These are phyloP conservation scores for Trichoplusia ni DNA, from an alignment of 1,140 invertebrate species.

Conservation along the genomic window DNA sequence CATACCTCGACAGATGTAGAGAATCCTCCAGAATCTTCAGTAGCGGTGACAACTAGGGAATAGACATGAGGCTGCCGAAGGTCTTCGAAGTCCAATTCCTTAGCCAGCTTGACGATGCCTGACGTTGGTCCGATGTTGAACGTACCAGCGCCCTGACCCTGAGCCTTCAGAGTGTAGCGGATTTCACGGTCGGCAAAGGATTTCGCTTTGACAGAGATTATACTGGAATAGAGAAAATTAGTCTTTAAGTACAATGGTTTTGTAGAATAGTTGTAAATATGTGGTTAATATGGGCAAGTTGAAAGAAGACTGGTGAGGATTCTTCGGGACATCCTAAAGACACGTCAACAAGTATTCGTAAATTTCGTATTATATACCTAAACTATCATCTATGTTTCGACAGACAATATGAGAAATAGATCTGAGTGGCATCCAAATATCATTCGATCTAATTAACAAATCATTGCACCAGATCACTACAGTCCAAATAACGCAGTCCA, in stretches of 20 bases:
- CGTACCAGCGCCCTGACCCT: slow-evolving; percentile 96
- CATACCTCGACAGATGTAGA: slow-evolving; percentile 95
- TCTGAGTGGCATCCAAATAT: too few relatives aligned
- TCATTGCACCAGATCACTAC: neutral
- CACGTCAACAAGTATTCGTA: too few relatives aligned
- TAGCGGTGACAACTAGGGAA: slow-evolving; percentile 94
- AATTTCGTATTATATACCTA: too few relatives aligned
- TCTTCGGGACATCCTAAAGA: too few relatives aligned
- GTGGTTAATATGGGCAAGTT: neutral
- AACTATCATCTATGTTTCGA: too few relatives aligned
- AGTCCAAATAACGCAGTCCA: neutral
- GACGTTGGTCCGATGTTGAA: slow-evolving; percentile 97
- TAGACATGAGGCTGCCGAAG: slow-evolving; percentile 96
- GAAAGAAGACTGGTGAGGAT: too few relatives aligned
- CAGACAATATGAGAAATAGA: too few relatives aligned
- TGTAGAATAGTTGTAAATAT: neutral
- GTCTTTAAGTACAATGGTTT: neutral
- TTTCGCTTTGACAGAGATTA: slow-evolving; percentile 97
- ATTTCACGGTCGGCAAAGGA: slow-evolving; percentile 97
- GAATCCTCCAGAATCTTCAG: slow-evolving; percentile 97
- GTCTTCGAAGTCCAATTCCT: slow-evolving; percentile 97
- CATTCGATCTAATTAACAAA: too few relatives aligned
- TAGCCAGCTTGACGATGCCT: slow-evolving; percentile 96
- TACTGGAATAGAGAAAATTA: slow-evolving; percentile 84
- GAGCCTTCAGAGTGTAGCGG: slow-evolving; percentile 95